A percentile compares a stretch with the other conserved stretches of the same genome.
phyloP scores from a whole-genome alignment of 2,797 vertebrate species.

The Jordanella pulchra region DNA sequence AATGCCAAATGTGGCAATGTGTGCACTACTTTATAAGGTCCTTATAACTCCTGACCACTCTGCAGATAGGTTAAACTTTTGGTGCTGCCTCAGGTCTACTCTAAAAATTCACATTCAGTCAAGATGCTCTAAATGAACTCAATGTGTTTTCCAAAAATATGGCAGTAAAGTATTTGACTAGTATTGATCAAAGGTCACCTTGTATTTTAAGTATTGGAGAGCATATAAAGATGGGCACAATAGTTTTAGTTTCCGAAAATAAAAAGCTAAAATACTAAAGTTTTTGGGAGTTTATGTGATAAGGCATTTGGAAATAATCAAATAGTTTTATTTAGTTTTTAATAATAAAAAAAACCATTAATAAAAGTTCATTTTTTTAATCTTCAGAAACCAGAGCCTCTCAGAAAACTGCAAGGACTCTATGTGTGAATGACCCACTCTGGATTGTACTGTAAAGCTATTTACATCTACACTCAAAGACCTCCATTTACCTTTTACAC shows the following conservation, averaged over 20 bases:
- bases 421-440: neutral
- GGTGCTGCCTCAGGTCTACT: neutral
- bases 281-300: too few species aligned
- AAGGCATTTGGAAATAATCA: too few species aligned
- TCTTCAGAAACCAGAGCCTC: too few species aligned
- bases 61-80: neutral
- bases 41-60: neutral
- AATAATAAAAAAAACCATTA: too few species aligned
- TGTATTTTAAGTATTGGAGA: neutral
- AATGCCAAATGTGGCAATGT: too few species aligned
- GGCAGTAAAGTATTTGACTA: neutral
- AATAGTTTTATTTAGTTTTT: neutral
- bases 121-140: neutral
- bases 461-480: neutral
- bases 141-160: neutral
- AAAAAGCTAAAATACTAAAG: neutral
- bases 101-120: neutral
- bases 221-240: neutral
- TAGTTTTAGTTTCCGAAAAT: neutral
- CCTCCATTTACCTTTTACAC: slow-evolving; percentile 9
- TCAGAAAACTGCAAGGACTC: too few species aligned
- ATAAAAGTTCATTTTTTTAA: too few species aligned
- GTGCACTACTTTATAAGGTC: too few species aligned
- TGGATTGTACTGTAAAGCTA: neutral
- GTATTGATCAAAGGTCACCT: neutral